phyloP scores from a whole-genome alignment of 2,797 vertebrate species.

The Leuciscus waleckii region DNA sequence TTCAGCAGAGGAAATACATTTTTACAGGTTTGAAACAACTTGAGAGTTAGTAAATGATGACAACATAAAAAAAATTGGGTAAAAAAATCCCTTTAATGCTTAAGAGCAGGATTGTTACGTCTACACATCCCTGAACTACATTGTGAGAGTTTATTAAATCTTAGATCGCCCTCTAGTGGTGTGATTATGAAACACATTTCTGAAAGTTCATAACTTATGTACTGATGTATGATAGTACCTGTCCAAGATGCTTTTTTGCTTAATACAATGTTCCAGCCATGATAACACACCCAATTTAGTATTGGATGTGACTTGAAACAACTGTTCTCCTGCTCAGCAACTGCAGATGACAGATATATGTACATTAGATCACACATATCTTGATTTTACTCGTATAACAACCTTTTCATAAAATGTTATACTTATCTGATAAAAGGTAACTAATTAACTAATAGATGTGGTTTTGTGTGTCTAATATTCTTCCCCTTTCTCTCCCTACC shows the following conservation, averaged over 20 bases:
- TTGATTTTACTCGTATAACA: not conserved
- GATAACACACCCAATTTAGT: too few species aligned
- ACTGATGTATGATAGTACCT: slow-evolving; percentile 60
- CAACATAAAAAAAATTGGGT: too few species aligned
- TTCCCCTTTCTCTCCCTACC: slow-evolving; percentile 67
- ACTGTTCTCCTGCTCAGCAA: not conserved
- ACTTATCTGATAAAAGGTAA: not conserved
- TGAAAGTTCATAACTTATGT: slow-evolving; percentile 60
- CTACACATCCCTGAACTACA: not conserved
- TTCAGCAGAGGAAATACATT: too few species aligned
- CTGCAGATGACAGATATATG: not conserved
- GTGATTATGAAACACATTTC: slow-evolving; percentile 7
- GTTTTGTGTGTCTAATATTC: slow-evolving; percentile 31
- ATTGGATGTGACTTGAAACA: not conserved
- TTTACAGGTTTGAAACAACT: too few species aligned
- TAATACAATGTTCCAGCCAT: not conserved
- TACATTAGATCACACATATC: too few species aligned
- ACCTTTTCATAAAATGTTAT: not conserved
- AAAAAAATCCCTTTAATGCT: too few species aligned
- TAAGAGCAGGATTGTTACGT: not conserved
- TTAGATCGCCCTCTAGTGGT: slow-evolving; percentile 44
- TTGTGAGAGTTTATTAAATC: not conserved
- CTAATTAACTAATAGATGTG: not conserved
- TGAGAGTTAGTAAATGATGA: too few species aligned
- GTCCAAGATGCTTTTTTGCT: not conserved